Evolutionary conservation across 2,797 vertebrate genomes (phyloP).

Genomic region (Adrianichthys oophorus): DNA sequence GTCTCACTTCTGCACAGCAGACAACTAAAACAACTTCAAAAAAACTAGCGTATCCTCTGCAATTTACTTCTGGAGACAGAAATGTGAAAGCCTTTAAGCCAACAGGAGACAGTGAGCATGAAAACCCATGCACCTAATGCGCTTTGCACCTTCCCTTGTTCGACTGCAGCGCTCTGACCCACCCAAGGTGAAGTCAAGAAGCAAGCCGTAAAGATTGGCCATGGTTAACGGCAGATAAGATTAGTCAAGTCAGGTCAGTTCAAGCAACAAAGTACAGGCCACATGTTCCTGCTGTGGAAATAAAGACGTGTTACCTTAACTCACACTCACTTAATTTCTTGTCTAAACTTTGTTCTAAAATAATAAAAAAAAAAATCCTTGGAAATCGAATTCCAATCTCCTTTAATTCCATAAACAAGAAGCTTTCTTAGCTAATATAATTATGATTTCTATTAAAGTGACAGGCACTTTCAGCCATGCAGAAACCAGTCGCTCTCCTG

Average conservation of each 20-base stretch:
- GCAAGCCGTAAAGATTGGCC: slow-evolving; percentile 50
- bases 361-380: too few relatives aligned
- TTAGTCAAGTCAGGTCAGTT: slow-evolving; percentile 24
- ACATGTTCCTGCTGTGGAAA: slow-evolving; percentile 8
- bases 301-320: slow-evolving; percentile 9
- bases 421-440: too few relatives aligned
- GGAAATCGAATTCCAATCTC: too few relatives aligned
- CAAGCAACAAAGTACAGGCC: slow-evolving; percentile 18
- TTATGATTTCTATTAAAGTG: too few relatives aligned
- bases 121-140: slow-evolving; percentile 30
- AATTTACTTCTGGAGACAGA: slow-evolving; percentile 6
- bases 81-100: slow-evolving; percentile 2
- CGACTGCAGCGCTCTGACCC: slow-evolving; percentile 17
- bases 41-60: neutral
- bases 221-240: slow-evolving; percentile 50
- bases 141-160: slow-evolving; percentile 22
- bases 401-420: too few relatives aligned
- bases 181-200: slow-evolving; percentile 27
- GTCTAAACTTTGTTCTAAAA: neutral
- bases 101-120: slow-evolving; percentile 20
- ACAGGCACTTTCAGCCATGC: too few relatives aligned
- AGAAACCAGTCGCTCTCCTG: too few relatives aligned
- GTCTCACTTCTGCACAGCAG: neutral
- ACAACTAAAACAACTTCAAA: too few relatives aligned
- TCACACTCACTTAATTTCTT: slow-evolving; percentile 4